Evolutionary conservation across 1,140 invertebrate genomes (phyloP).

Genomic region (Danaus melanippus): DNA sequence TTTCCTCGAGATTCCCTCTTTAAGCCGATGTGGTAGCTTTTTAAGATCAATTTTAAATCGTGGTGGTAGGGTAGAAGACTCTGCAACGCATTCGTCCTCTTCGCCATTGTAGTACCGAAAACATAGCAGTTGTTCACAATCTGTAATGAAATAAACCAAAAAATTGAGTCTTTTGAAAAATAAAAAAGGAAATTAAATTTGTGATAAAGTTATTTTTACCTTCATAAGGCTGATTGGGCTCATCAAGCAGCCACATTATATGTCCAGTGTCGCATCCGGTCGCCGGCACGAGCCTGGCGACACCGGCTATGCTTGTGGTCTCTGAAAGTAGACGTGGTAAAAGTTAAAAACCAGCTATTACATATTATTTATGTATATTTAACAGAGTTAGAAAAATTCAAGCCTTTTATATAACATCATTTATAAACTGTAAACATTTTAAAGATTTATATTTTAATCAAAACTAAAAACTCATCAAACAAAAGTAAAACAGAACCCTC

Average conservation of each 20-base stretch:
- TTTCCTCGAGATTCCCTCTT: constrained; percentile 63
- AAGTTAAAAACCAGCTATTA: neutral
- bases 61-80: constrained; percentile 50
- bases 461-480: too few species aligned
- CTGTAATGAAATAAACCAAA: constrained; percentile 42
- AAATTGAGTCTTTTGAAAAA: constrained; percentile 1
- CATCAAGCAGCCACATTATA: constrained; percentile 73
- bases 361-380: too few species aligned
- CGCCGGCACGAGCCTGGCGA: constrained; percentile 64
- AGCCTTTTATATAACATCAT: too few species aligned
- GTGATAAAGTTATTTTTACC: constrained; percentile 31
- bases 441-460: too few species aligned
- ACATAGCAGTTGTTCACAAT: constrained; percentile 69
- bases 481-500: too few species aligned
- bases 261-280: constrained; percentile 66
- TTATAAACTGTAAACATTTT: too few species aligned
- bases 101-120: constrained; percentile 71
- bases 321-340: constrained; percentile 38
- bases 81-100: constrained; percentile 60
- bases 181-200: too few species aligned
- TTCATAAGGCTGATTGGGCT: constrained; percentile 70
- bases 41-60: constrained; percentile 61
- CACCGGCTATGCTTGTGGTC: constrained; percentile 41
- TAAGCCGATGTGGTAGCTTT: constrained; percentile 54
- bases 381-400: too few species aligned